Evolutionary conservation across 92 coral and sea anemone genomes (phyloP), one percentile per base, ranked within the genome.

Genomic region (Actinernus sp.): DNA sequence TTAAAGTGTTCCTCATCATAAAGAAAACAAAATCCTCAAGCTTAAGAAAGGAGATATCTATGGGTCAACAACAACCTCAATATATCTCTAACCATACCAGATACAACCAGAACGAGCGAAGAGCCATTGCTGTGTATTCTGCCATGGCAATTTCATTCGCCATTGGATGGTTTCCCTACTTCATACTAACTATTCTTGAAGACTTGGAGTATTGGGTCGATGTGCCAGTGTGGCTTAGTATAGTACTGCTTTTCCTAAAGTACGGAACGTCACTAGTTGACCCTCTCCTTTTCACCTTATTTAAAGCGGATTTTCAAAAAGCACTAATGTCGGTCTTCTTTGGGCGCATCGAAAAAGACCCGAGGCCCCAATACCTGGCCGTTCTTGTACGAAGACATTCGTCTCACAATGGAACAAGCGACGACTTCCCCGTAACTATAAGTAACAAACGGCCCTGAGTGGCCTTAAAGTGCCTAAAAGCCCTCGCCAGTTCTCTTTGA

Each of bases 121-220:
- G 71, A 47, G 87, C 88, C 0, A 12, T 78, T 5, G 29, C 61
- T 0, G 70, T 87, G 11, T 78, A 81, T 31, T 28, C 77, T 44
- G 47, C 59, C 3, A 87, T 87, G 88, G 44, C 85, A 14, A 5
- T 47, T 4, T 74, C 79, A 19, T 87, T 81, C 41, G 81, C 45
- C 0, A 52, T 68, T 13, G 93, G 88, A 0, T 87, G 93, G 93
- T 81, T 87, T n/a, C 93, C 93, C 1, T 87, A 81, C 47, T 87
- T 87, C 32, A 17, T 74, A 21, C 30, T 87, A 47, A 74, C 93
- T 1, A 67, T 87, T 2, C 29, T 63, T 14, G 70, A 65, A 25
- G 93, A 87, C 69, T 8, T 82, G 14, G 61, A 47, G 23, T 17
- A 58, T 13, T 55, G n/a, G 8, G 30, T 58, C 3, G 20, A 16